Evolutionary conservation across 2,888 invertebrate species (phyloP).

Genomic region (Mesorhabditis sp.): DNA sequence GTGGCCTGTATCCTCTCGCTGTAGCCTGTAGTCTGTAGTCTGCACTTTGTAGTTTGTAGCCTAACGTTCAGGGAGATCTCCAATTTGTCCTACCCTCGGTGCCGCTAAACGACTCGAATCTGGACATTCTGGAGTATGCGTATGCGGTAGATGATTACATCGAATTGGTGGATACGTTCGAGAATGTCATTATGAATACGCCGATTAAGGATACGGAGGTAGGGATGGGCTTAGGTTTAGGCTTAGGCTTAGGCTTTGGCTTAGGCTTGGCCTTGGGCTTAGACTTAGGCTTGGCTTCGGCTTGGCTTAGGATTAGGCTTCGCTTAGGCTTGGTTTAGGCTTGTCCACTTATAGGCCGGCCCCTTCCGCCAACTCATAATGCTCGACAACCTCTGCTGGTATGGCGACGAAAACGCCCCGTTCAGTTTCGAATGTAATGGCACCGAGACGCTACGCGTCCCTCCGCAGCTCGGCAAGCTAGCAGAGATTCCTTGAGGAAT

Average conservation of each 20-base stretch:
- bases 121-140: not conserved
- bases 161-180: not conserved
- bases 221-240: not conserved
- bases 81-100: not conserved
- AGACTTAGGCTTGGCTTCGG: not conserved
- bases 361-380: not conserved
- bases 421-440: not conserved
- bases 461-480: not conserved
- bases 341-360: not conserved
- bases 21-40: no score
- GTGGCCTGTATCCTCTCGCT: no score
- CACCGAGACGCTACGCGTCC: not conserved
- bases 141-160: not conserved
- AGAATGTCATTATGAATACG: not conserved
- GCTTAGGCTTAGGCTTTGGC: not conserved
- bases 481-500: not conserved
- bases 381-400: not conserved
- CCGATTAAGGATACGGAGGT: not conserved
- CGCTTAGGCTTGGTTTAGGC: not conserved
- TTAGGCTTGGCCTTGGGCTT: not conserved
- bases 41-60: no score
- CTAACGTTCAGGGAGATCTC: not conserved
- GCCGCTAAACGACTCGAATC: not conserved
- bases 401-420: not conserved
- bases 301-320: not conserved